phyloP scores from a whole-genome alignment of 2,888 invertebrate species.

The Habroteleia sp. region DNA sequence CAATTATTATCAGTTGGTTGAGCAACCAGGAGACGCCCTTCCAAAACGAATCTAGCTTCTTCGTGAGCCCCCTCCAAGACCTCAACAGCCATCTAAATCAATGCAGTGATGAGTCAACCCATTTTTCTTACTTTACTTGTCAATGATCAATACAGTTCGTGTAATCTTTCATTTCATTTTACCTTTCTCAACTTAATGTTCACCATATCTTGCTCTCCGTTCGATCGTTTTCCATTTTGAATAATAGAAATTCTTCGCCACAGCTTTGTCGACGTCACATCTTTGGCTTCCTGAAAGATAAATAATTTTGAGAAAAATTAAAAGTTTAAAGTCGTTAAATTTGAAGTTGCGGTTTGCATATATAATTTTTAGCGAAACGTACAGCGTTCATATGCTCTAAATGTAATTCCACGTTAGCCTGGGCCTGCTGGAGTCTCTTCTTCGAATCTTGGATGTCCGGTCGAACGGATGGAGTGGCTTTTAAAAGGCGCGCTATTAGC shows the following conservation, averaged over 20 bases:
- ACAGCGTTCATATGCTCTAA: slow-evolving; percentile 96
- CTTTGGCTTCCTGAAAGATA: slow-evolving; percentile 92
- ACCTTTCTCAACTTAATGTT: slow-evolving; percentile 93
- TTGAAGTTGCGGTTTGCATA: too few species aligned
- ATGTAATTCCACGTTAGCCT: slow-evolving; percentile 95
- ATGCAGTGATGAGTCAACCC: too few species aligned
- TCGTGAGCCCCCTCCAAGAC: slow-evolving; percentile 97
- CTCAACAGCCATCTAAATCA: slow-evolving; percentile 90
- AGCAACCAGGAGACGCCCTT: slow-evolving; percentile 92
- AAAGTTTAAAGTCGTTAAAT: too few species aligned
- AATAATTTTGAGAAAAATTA: slow-evolving; percentile 13
- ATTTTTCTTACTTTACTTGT: too few species aligned
- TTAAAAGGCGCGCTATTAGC: slow-evolving; percentile 92
- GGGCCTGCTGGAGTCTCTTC: slow-evolving; percentile 92
- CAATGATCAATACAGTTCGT: too few species aligned
- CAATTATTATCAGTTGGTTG: slow-evolving; percentile 95
- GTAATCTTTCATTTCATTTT: too few species aligned
- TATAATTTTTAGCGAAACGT: slow-evolving; percentile 70
- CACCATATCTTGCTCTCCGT: slow-evolving; percentile 92
- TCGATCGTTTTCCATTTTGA: slow-evolving; percentile 86
- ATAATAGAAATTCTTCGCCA: slow-evolving; percentile 93
- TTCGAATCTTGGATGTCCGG: slow-evolving; percentile 90
- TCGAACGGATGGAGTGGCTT: slow-evolving; percentile 88
- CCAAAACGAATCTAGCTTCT: slow-evolving; percentile 94
- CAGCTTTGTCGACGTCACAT: slow-evolving; percentile 92